Evolutionary conservation across 2,888 invertebrate species (phyloP), one percentile per base, ranked within the genome.

Genomic region (Drosophila tanythrix): DNA sequence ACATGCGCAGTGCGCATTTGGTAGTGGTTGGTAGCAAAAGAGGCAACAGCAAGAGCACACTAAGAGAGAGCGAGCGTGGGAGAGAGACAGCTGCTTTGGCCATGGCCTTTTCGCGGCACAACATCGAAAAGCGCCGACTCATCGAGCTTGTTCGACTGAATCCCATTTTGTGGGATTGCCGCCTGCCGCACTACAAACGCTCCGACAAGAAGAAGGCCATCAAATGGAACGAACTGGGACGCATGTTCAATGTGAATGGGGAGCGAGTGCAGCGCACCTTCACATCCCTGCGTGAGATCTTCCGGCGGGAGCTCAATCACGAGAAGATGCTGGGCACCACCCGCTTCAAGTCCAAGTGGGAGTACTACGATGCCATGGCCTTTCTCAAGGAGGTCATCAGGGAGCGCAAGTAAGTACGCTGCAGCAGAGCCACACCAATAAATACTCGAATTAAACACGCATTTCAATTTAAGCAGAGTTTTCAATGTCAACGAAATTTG

Each of bases 21-120:
- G 89, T 81, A 79, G 79, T 76, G 76, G 65, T 70, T 76, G 76
- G 63, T 70, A 79, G 63, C 72, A 64, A 61, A 68, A 74, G 73
- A 76, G 74, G 63, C 75, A 55, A 21, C 64, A 76, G 27, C 55
- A 79, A 77, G 74, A 75, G 74, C 40, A 33, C 18, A 31, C 35
- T 68, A 75, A 73, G 74, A 75, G 79, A 58, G 62, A 59, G 53
- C 57, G 46, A 64, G 29, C 50, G 40, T 61, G 50, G 48, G 48
- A 48, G 33, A 0, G 11, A 36, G 43, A 53, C 48, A 48, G 43
- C 29, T 25, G 27, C 35, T 59, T 27, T 31, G 33, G 52, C 7
- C 40, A 92, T 93, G 93, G 92, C 92, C 70, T 92, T 92, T 76
- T 89, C 92, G 27, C 92, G 92, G 1, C 92, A 92, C 79, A 92